Percentiles rank a stretch among this genome's conserved stretches.
Evolutionary conservation across 2,888 invertebrate genomes (phyloP).

Genomic region (Piscicola geometra): DNA sequence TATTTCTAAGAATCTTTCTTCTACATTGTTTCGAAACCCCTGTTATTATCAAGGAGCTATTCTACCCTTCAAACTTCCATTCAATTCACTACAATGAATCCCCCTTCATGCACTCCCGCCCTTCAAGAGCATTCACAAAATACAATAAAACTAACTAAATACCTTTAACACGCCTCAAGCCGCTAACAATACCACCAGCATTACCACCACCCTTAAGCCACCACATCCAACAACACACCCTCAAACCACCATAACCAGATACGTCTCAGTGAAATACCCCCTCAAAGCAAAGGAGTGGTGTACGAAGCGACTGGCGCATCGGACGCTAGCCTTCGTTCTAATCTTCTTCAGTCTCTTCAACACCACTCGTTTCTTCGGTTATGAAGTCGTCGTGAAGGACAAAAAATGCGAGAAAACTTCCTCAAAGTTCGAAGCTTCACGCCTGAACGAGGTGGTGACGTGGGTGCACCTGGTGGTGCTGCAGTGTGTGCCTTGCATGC

Average conservation of each 20-base stretch:
- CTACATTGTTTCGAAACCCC: no score
- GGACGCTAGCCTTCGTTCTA: slow-evolving; percentile 48
- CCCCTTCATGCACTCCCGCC: no score
- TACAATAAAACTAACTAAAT: no score
- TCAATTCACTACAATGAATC: no score
- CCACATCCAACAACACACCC: background rate
- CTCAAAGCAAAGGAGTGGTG: slow-evolving; percentile 51
- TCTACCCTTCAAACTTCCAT: no score
- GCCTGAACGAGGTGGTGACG: slow-evolving; percentile 44
- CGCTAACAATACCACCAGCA: no score
- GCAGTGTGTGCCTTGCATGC: slow-evolving; percentile 47
- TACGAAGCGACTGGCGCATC: slow-evolving; percentile 47
- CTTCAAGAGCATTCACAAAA: no score
- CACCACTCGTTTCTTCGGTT: slow-evolving; percentile 48
- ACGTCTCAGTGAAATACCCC: slow-evolving; percentile 48
- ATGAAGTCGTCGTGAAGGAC: slow-evolving; percentile 39
- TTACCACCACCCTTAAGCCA: background rate
- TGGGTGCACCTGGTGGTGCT: slow-evolving; percentile 48
- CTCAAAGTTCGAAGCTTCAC: slow-evolving; percentile 45
- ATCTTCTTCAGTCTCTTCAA: slow-evolving; percentile 45
- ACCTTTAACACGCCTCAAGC: no score
- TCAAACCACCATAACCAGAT: background rate
- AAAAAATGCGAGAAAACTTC: slow-evolving; percentile 33
- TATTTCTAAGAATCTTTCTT: no score
- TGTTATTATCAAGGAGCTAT: no score